Conservation (phyloP, 2,797 vertebrate genomes). For the Lagodon rhomboides region DNA sequence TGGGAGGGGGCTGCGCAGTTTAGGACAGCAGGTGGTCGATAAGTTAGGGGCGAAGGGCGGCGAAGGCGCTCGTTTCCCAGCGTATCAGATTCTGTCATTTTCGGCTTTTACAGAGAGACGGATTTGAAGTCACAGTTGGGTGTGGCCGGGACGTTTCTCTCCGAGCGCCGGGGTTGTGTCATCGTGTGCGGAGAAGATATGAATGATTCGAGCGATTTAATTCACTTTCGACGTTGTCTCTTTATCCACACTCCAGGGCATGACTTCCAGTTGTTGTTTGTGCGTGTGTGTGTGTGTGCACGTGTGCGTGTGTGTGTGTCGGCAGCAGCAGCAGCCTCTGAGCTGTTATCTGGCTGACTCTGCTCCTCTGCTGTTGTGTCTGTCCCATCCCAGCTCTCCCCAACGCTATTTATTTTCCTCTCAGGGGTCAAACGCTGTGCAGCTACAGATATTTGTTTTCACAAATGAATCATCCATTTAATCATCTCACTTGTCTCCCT, state of each 20-base stretch:
- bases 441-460: conserved; percentile 66
- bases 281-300: conserved; percentile 19
- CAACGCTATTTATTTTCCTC: conserved; percentile 61
- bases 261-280: conserved; percentile 7
- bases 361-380: conserved; percentile 50
- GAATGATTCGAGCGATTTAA: conserved; percentile 20
- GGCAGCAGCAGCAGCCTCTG: conserved; percentile 9
- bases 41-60: conserved; percentile 61
- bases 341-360: conserved; percentile 49
- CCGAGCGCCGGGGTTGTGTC: conserved; percentile 2
- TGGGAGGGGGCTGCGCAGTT: conserved; percentile 56
- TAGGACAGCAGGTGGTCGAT: conserved; percentile 78
- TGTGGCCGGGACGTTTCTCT: conserved; percentile 27
- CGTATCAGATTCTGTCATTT: conserved; percentile 78
- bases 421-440: conserved; percentile 59
- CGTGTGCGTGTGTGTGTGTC: conserved; percentile 18
- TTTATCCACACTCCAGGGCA: neutral
- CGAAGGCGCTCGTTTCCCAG: conserved; percentile 71
- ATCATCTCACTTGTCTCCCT: conserved; percentile 49
- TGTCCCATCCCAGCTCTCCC: conserved; percentile 53
- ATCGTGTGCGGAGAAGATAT: neutral
- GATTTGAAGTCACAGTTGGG: conserved; percentile 56
- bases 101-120: conserved; percentile 50
- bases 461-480: conserved; percentile 67
- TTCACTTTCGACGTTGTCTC: conserved; percentile 4